Evolutionary conservation across 2,113 vertebrate genomes (phyloP).

Genomic region (Ancistrus triradiatus): DNA sequence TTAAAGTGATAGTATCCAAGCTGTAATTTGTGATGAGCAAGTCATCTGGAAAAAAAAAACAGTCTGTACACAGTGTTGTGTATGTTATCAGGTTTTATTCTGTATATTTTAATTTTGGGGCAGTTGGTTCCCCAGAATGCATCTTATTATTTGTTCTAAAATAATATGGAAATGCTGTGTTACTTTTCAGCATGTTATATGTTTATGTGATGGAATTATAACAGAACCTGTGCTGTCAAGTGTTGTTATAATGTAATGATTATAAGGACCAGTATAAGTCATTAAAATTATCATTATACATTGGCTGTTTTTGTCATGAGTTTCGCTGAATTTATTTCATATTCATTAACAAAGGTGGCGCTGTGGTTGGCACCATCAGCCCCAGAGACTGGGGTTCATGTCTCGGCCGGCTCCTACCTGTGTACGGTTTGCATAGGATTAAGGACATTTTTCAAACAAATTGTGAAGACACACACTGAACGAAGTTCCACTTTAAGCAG

Average conservation of each 20-base stretch:
- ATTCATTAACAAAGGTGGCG: too few relatives aligned
- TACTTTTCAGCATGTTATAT: conserved; percentile 57
- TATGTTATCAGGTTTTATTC: neutral
- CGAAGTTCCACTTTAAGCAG: too few relatives aligned
- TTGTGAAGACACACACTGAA: too few relatives aligned
- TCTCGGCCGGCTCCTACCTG: too few relatives aligned
- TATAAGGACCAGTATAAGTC: conserved; percentile 38
- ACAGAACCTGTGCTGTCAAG: conserved; percentile 17
- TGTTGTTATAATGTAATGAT: conserved; percentile 21
- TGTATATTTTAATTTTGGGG: conserved; percentile 1
- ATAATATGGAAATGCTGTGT: conserved; percentile 57
- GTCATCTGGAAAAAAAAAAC: neutral
- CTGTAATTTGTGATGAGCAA: neutral
- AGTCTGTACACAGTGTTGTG: neutral
- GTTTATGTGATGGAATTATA: conserved; percentile 11
- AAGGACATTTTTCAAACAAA: too few relatives aligned
- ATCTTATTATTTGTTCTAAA: conserved; percentile 61
- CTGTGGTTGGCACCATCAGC: too few relatives aligned
- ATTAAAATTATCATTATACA: conserved; percentile 47
- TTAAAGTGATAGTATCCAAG: too few relatives aligned
- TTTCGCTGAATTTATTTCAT: too few relatives aligned
- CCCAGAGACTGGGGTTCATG: too few relatives aligned
- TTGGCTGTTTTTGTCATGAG: neutral
- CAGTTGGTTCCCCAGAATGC: neutral
- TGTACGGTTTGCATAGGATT: too few relatives aligned